Evolutionary conservation across 1,140 invertebrate genomes (phyloP).

Genomic region (Potamilus streckersoni): DNA sequence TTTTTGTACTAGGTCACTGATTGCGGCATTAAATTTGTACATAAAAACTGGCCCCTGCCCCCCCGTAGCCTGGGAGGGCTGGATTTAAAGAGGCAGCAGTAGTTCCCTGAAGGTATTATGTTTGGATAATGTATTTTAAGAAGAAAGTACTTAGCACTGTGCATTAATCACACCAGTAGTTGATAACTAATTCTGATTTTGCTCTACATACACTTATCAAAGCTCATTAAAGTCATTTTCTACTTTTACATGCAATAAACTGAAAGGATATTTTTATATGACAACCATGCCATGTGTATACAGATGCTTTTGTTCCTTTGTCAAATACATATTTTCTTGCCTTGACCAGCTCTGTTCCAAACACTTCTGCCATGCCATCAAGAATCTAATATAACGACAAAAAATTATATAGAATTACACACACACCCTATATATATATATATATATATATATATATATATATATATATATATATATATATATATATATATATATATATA

Average conservation of each 20-base stretch:
- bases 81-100: no score
- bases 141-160: no score
- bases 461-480: no score
- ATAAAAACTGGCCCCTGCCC: no score
- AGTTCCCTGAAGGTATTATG: no score
- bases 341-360: constrained; percentile 95
- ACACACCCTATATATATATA: background rate
- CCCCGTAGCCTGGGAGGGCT: no score
- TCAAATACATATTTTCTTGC: constrained; percentile 93
- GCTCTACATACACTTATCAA: background rate
- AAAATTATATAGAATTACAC: background rate
- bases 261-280: constrained; percentile 73
- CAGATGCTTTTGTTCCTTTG: constrained; percentile 91
- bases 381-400: constrained; percentile 74
- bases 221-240: background rate
- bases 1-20: no score
- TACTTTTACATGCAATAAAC: background rate
- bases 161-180: no score
- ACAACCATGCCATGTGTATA: constrained; percentile 97
- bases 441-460: background rate
- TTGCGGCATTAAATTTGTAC: no score
- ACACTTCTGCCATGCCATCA: constrained; percentile 92
- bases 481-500: no score
- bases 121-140: no score
- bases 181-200: no score